These are phyloP conservation scores for Apaloderma vittatum DNA, from an alignment of 2,113 vertebrate genomes.

Conservation along the genomic window DNA sequence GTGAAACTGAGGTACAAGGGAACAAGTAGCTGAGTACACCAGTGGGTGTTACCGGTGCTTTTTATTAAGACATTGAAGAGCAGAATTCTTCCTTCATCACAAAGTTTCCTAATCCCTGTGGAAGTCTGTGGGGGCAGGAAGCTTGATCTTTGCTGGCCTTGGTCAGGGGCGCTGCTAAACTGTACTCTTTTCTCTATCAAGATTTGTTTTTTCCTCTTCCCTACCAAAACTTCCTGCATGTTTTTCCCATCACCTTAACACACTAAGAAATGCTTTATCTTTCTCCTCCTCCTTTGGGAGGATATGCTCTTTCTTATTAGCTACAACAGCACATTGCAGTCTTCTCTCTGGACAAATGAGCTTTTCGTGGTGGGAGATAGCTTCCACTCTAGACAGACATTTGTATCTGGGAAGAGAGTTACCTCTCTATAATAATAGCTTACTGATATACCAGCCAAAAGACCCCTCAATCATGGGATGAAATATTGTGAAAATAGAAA, in stretches of 20 bases:
- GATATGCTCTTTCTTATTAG: neutral
- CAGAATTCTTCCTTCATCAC: neutral
- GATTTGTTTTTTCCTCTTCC: neutral
- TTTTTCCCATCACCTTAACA: neutral
- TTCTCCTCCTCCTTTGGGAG: neutral
- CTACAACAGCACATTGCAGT: neutral
- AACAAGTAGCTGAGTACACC: neutral
- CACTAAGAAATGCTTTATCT: neutral
- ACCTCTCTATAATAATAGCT: neutral
- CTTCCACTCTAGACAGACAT: neutral
- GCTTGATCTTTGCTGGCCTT: neutral
- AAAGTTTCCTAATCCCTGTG: neutral
- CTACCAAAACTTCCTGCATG: neutral
- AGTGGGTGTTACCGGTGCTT: neutral
- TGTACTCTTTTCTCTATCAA: neutral
- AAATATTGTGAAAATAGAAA: neutral
- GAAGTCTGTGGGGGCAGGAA: neutral
- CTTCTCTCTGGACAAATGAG: neutral
- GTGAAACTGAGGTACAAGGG: neutral
- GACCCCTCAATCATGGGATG: neutral
- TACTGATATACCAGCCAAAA: neutral
- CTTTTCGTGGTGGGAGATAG: neutral
- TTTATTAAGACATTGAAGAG: neutral
- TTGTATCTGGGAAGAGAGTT: neutral
- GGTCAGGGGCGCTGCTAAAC: neutral